Base-by-base conservation (phyloP, 2,797 vertebrate genomes). In the Molossus alvarezi region DNA sequence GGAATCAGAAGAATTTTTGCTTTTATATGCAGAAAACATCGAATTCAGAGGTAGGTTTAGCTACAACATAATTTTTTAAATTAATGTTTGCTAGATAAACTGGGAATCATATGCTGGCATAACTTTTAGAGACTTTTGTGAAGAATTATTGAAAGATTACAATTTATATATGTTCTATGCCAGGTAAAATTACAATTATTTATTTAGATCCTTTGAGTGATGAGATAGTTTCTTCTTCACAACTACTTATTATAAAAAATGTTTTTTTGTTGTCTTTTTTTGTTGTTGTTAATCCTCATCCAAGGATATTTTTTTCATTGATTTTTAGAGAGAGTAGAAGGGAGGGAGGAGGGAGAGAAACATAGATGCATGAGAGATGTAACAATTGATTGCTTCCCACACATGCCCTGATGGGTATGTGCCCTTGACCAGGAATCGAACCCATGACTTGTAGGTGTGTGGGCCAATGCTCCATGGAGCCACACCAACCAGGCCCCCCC, bases 11-110 rank as follows among this genome's bases (percentile, higher is more conserved):
- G 99, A 98, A 96, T 99, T 73, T 99, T 99, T 96, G 99, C 99
- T 89, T 99, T 99, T 97, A 98, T 99, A 81, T 99, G 99, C 98
- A 98, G 99, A 95, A 99, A 99, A 97, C 99, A 99, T 97, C 99
- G 99, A 72, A 98, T 99, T 97, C 99, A 99, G 94, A 99, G 99
- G 99, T 99, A 98, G 0, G 92, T 0, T 95, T 76, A 82, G 8
- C 90, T 85, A 33, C 27, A 51, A 5, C 88, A 51, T 58, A 75
- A 23, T 90, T 88, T 89, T 95, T 81, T 0, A n/a, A 93, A 60
- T 48, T 55, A 72, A 37, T 65, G 3, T 92, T 92, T 91, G n/a
- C 37, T 33, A 55, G 82, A 10, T 75, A 87, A 83, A 25, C 17
- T 71, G 21, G 62, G 29, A 79, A 17, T 95, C 10, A 62, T 55